Base-by-base conservation (phyloP, 2,888 invertebrate species). In the Latrodectus elegans region DNA sequence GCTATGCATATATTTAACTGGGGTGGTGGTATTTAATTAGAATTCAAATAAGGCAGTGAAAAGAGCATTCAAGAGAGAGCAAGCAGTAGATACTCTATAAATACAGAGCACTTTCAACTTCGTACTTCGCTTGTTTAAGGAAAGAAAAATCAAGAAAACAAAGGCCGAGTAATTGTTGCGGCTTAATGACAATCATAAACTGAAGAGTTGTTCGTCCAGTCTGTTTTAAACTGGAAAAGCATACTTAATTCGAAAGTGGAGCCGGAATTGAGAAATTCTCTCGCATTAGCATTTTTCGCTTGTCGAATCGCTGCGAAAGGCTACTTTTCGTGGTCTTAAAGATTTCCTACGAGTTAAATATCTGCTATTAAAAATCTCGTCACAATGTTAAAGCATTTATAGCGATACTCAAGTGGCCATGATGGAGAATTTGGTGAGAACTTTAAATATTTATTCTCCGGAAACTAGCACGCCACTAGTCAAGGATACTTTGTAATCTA, bases 301-400 rank as follows among this genome's bases (percentile, higher is more conserved):
- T 38, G 38, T 38, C 38, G 38, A 38, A 38, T 38, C 38, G 6
- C 38, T 38, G 38, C 38, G 38, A 38, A 38, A 38, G 38, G 38
- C 60, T 60, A 60, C 60, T 60, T 60, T 38, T 38, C 4, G 38
- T 4, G n/a, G 60, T 15, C n/a, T 60, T 60, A 60, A 60, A 60
- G n/a, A n/a, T 12, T n/a, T 60, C 60, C 12, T 15, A 60, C n/a
- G 60, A n/a, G 14, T 15, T 15, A n/a, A 60, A 60, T 60, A 60
- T 60, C n/a, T n/a, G n/a, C 60, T 60, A 60, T 60, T 60, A 60
- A 60, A 60, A 60, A 60, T 60, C 60, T 15, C 60, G 60, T 15
- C 60, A 60, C 60, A 60, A 60, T 60, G 12, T 60, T 60, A 60
- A 60, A 12, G n/a, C n/a, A 60, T 60, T 60, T 60, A 60, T 60